Evolutionary conservation across 2,113 vertebrate genomes (phyloP), one percentile per base, ranked within the genome.

Genomic region (Megaceryle maxima): DNA sequence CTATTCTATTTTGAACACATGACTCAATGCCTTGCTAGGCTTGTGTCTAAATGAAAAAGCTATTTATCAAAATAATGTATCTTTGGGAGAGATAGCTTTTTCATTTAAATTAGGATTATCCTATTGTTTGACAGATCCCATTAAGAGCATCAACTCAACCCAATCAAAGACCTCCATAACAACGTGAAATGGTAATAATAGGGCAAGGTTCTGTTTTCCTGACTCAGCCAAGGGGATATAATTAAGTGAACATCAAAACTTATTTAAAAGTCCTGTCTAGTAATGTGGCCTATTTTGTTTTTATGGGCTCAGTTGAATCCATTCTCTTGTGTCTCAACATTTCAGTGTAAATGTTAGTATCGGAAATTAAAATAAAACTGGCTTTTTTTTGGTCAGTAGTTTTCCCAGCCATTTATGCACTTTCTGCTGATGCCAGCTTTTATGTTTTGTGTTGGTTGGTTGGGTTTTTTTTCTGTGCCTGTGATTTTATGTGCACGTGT

Each of bases 171-270:
- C 78, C 78, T 91, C 89, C 57, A 29, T 53, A 89, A 82, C 11
- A 63, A 85, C 41, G 29, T 74, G 66, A 83, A 91, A 76, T 70
- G 31, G 19, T 86, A 92, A 95, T 77, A 95, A 94, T 75, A 89
- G 69, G 44, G 39, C 55, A 94, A 79, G 53, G 31, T 87, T 89
- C 41, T 76, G 70, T 96, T 97, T 96, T 84, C 63, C 67, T 91
- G 74, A 91, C 59, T 95, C 78, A 91, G 67, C 62, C 70, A 85
- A 57, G 55, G 62, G 59, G 33, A 59, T 77, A 37, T 69, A 95
- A 96, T 95, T 84, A 91, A 69, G 19, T 53, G 87, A 96, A 81
- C 66, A 91, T 94, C 73, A 68, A 92, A 78, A 94, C 67, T 94
- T 84, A 83, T 51, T 88, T 91, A 96, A 83, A 55, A 91, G 48